Percentiles rank a stretch among this genome's conserved stretches.
These are phyloP conservation scores for Synodontis membranacea DNA, from an alignment of 2,113 vertebrate species.

Conservation along the genomic window DNA sequence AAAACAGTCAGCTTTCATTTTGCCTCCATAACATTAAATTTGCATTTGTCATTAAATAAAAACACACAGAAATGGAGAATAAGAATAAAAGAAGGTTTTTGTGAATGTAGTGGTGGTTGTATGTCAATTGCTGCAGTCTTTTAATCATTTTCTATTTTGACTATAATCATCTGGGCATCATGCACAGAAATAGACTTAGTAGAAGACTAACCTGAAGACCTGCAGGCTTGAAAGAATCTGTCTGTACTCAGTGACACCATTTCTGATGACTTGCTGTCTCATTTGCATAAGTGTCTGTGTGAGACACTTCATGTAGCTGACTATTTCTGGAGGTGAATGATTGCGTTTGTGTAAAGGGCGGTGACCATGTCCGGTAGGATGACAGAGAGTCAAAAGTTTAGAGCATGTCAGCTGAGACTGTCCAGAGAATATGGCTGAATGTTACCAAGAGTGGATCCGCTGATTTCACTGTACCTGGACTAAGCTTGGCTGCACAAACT, in stretches of 20 bases:
- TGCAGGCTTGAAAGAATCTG: slow-evolving; percentile 62
- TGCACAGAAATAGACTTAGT: slow-evolving; percentile 51
- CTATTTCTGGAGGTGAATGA: slow-evolving; percentile 50
- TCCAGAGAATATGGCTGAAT: slow-evolving; percentile 70
- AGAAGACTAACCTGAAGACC: slow-evolving; percentile 50
- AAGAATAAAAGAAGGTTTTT: background rate
- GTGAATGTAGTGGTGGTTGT: background rate
- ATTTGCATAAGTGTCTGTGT: slow-evolving; percentile 60
- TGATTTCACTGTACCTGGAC: slow-evolving; percentile 63
- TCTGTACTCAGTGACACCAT: slow-evolving; percentile 59
- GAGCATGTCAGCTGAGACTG: slow-evolving; percentile 61
- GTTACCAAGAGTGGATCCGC: slow-evolving; percentile 60
- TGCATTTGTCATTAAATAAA: background rate
- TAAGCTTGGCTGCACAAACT: slow-evolving; percentile 69
- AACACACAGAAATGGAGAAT: background rate
- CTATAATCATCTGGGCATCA: slow-evolving; percentile 65
- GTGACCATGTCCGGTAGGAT: slow-evolving; percentile 60
- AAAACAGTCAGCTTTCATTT: slow-evolving; percentile 15
- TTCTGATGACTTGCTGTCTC: slow-evolving; percentile 61
- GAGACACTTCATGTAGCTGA: slow-evolving; percentile 56
- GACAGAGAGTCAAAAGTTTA: slow-evolving; percentile 68
- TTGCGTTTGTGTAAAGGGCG: slow-evolving; percentile 63
- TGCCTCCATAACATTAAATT: background rate
- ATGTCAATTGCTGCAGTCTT: background rate
- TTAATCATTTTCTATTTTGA: slow-evolving; percentile 75